These are phyloP conservation scores for Syngnathus rostellatus DNA, from an alignment of 2,797 vertebrate genomes.

Conservation along the genomic window DNA sequence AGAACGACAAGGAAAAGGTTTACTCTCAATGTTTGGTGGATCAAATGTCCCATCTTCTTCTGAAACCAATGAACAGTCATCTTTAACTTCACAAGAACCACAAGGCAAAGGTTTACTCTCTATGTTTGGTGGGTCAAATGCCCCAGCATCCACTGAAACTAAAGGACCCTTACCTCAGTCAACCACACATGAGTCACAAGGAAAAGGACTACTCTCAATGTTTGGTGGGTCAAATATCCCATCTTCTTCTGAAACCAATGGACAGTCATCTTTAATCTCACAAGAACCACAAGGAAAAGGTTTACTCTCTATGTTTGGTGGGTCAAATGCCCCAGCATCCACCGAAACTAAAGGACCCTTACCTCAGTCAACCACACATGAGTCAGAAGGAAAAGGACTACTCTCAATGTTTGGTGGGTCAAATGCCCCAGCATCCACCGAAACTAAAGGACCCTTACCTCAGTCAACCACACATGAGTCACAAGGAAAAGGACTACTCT, in stretches of 20 bases:
- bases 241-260: slow-evolving; percentile 32
- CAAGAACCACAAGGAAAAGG: too few relatives aligned
- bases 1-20: too few relatives aligned
- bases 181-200: slow-evolving; percentile 50
- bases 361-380: slow-evolving; percentile 38
- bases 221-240: slow-evolving; percentile 59
- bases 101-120: too few relatives aligned
- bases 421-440: slow-evolving; percentile 42
- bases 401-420: slow-evolving; percentile 67
- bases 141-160: too few relatives aligned
- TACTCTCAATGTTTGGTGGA: slow-evolving; percentile 74
- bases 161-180: slow-evolving; percentile 27
- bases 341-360: slow-evolving; percentile 18
- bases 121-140: too few relatives aligned
- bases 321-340: too few relatives aligned
- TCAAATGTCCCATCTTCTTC: slow-evolving; percentile 47
- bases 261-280: too few relatives aligned
- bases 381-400: slow-evolving; percentile 58
- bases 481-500: slow-evolving; percentile 69
- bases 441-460: slow-evolving; percentile 32
- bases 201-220: slow-evolving; percentile 64
- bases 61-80: slow-evolving; percentile 14
- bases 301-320: too few relatives aligned
- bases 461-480: slow-evolving; percentile 46
- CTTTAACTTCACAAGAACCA: too few relatives aligned